These are phyloP conservation scores for Lethenteron camtschaticum DNA, from an alignment of 2,113 vertebrate genomes.

Conservation along the genomic window DNA sequence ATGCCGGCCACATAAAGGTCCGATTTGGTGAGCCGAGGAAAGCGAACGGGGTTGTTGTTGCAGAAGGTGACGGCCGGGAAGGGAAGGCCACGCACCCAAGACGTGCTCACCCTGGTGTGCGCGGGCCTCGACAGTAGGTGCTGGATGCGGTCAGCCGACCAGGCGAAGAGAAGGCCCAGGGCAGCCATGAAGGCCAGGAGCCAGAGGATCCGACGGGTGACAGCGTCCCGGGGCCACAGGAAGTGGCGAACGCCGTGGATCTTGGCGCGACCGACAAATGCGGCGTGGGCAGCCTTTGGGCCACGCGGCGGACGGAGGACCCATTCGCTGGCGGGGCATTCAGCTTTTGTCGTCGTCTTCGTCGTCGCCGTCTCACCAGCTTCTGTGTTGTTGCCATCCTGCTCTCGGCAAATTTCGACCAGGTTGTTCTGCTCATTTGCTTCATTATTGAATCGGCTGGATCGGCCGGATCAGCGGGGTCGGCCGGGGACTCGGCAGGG, in stretches of 20 bases:
- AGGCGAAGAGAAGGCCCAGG: slow-evolving; percentile 61
- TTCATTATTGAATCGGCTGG: too few relatives aligned
- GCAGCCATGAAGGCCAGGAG: slow-evolving; percentile 63
- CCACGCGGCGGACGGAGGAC: too few relatives aligned
- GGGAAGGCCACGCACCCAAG: slow-evolving; percentile 70
- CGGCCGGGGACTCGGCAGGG: too few relatives aligned
- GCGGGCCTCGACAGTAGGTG: slow-evolving; percentile 84
- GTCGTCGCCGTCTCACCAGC: too few relatives aligned
- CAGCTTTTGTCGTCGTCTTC: too few relatives aligned
- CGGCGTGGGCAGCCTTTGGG: too few relatives aligned
- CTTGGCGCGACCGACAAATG: slow-evolving; percentile 25
- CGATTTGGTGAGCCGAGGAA: slow-evolving; percentile 80
- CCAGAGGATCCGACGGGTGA: slow-evolving; percentile 56
- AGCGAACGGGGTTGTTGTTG: slow-evolving; percentile 90
- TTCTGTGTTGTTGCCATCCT: too few relatives aligned
- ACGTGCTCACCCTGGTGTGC: slow-evolving; percentile 59
- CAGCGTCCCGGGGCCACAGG: slow-evolving; percentile 31
- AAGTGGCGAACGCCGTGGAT: slow-evolving; percentile 63
- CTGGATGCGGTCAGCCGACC: slow-evolving; percentile 75
- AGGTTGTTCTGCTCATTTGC: too few relatives aligned
- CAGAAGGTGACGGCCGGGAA: slow-evolving; percentile 86
- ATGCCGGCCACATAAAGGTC: slow-evolving; percentile 85
- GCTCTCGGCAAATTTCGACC: too few relatives aligned
- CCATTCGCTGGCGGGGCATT: too few relatives aligned
- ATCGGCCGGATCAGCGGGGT: too few relatives aligned